Percentiles rank a stretch among this genome's conserved stretches.
Conservation (phyloP, 2,888 invertebrate genomes). For the Caenorhabditis panamensis region DNA sequence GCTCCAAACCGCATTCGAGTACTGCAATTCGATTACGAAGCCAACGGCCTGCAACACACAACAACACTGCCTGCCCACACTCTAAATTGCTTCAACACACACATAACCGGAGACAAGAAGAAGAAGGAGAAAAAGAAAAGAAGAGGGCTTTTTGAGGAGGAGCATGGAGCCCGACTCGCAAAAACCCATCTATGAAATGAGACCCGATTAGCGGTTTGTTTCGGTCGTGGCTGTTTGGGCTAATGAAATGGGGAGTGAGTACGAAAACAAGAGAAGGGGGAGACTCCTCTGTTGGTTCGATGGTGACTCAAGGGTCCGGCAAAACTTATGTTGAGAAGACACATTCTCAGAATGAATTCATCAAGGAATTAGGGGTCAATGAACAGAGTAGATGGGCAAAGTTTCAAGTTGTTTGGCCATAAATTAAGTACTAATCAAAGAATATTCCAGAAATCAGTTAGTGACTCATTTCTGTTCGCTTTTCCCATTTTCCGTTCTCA, state of each 20-base stretch:
- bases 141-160: constrained; percentile 5
- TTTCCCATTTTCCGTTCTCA: not conserved
- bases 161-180: not conserved
- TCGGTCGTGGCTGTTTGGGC: not conserved
- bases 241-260: constrained; percentile 14
- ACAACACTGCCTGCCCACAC: constrained; percentile 17
- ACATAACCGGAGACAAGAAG: constrained; percentile 30
- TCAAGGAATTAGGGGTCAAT: too few relatives aligned
- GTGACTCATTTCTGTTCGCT: not conserved
- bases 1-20: constrained; percentile 64
- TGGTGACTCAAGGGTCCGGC: too few relatives aligned
- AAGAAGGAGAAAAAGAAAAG: constrained; percentile 20
- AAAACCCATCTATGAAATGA: constrained; percentile 21
- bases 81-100: constrained; percentile 39
- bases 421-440: too few relatives aligned
- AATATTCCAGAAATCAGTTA: too few relatives aligned
- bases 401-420: too few relatives aligned
- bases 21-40: constrained; percentile 67
- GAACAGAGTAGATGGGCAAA: too few relatives aligned
- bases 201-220: constrained; percentile 29
- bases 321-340: too few relatives aligned
- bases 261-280: not conserved
- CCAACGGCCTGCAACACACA: constrained; percentile 61
- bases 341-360: too few relatives aligned
- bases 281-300: too few relatives aligned